Evolutionary conservation across 2,113 vertebrate species (phyloP).

Genomic region (Crocuta crocuta): DNA sequence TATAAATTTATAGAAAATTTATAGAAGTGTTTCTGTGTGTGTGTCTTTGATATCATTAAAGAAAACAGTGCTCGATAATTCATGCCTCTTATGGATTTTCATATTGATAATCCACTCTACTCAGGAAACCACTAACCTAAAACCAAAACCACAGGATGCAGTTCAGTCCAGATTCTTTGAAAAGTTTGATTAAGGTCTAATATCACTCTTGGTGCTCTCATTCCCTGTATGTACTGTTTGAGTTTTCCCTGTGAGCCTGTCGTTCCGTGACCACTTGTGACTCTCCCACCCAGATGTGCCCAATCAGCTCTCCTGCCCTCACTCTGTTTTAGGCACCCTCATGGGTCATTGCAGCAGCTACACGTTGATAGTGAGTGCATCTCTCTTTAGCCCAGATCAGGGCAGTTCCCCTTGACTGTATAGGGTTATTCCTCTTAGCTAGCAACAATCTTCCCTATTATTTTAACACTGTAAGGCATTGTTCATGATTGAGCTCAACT

Average conservation of each 20-base stretch:
- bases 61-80: neutral
- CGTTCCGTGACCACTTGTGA: neutral
- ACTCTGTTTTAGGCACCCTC: accelerated
- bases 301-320: neutral
- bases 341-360: neutral
- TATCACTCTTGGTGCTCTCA: neutral
- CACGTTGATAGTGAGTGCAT: neutral
- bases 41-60: neutral
- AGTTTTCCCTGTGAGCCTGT: neutral
- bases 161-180: neutral
- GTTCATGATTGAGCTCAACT: neutral
- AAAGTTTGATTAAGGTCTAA: neutral
- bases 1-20: neutral
- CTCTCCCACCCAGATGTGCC: neutral
- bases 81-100: neutral
- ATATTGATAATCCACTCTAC: neutral
- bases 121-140: constrained; percentile 24
- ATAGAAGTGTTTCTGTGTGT: neutral
- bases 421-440: neutral
- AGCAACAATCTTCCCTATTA: neutral
- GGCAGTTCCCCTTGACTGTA: neutral
- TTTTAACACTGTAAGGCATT: neutral
- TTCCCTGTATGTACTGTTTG: neutral
- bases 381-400: neutral
- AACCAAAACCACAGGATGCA: neutral